Conservation (phyloP, 2,797 vertebrate species). For the Bovichtus diacanthus region DNA sequence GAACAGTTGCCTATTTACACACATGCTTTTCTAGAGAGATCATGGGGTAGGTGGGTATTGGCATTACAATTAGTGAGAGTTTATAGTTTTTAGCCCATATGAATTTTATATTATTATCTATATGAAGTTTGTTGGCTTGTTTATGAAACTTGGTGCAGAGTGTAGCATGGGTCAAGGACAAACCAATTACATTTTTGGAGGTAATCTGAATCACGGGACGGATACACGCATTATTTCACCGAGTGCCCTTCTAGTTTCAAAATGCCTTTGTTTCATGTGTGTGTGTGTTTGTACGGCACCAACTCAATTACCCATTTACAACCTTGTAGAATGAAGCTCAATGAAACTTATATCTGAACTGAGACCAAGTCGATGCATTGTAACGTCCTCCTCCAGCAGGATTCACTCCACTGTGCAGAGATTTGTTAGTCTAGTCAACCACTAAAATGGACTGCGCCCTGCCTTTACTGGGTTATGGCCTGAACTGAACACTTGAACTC, state of each 20-base stretch:
- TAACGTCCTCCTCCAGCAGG: not conserved
- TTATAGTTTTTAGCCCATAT: too few relatives aligned
- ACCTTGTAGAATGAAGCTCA: not conserved
- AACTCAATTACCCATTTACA: not conserved
- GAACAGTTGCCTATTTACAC: too few relatives aligned
- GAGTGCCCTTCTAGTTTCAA: too few relatives aligned
- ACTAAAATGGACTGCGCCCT: slow-evolving; percentile 21
- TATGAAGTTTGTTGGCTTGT: too few relatives aligned
- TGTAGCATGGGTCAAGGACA: too few relatives aligned
- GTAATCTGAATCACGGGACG: too few relatives aligned
- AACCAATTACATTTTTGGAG: too few relatives aligned
- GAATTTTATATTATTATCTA: too few relatives aligned
- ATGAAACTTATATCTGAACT: not conserved
- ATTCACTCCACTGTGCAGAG: not conserved
- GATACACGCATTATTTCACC: too few relatives aligned
- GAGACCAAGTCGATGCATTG: not conserved
- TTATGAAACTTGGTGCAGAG: too few relatives aligned
- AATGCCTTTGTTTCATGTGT: not conserved
- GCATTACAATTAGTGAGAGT: not conserved
- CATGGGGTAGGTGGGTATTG: too few relatives aligned
- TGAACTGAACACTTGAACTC: slow-evolving; percentile 44
- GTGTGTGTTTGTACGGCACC: too few relatives aligned
- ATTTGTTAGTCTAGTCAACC: slow-evolving; percentile 16
- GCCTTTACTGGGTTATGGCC: slow-evolving; percentile 29
- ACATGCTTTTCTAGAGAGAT: not conserved